phyloP scores from a whole-genome alignment of 2,113 vertebrate genomes.

The Megaceryle torquata region DNA sequence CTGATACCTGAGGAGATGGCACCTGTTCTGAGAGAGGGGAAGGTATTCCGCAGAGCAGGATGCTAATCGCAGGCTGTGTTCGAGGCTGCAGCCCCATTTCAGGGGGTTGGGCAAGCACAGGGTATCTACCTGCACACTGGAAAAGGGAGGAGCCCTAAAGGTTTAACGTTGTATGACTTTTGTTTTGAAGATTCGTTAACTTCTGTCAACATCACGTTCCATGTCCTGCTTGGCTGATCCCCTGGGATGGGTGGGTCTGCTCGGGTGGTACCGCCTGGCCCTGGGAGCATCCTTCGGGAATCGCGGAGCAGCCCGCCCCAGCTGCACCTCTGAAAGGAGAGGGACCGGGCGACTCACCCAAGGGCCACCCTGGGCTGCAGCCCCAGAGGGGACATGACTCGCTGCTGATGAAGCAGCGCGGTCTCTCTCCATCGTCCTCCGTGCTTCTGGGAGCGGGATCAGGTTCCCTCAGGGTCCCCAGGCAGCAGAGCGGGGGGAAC shows the following conservation, averaged over 20 bases:
- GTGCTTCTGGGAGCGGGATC: neutral
- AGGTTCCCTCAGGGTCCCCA: neutral
- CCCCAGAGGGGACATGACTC: neutral
- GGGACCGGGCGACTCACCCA: neutral
- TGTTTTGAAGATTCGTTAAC: neutral
- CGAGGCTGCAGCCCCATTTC: neutral
- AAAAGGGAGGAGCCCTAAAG: too few species aligned
- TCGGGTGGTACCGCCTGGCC: too few species aligned
- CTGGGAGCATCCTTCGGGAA: neutral
- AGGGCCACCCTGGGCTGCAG: neutral
- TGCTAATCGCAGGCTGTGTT: neutral
- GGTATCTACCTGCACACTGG: neutral
- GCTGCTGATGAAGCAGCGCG: neutral
- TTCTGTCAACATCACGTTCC: too few species aligned
- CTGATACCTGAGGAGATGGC: neutral
- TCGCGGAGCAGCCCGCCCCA: fast-evolving
- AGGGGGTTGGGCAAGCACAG: neutral
- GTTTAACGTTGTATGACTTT: neutral
- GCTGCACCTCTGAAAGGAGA: neutral
- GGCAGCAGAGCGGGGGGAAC: neutral
- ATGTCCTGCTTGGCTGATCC: neutral
- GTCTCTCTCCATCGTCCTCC: too few species aligned
- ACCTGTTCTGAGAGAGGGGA: neutral
- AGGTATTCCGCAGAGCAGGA: fast-evolving
- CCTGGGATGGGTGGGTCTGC: neutral